Evolutionary conservation across 2,113 vertebrate genomes (phyloP), one percentile per base, ranked within the genome.

Genomic region (Dromaius novaehollandiae): DNA sequence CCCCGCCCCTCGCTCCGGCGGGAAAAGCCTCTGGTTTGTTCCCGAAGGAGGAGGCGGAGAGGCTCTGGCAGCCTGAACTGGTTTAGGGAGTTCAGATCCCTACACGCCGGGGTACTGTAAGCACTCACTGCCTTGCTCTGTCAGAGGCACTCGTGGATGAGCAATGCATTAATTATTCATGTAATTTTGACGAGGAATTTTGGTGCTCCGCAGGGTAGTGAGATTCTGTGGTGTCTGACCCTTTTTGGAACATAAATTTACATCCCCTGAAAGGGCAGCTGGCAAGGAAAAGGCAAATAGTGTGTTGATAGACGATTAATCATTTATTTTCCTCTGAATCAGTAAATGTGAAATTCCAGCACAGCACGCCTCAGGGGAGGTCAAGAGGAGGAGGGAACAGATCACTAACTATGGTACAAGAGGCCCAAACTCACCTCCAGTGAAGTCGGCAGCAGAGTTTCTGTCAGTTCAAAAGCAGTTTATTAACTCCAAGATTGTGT

Each of bases 51-150:
- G 13, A 4, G 48, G 32, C 3, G 5, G 60, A 30, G 6, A 1
- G 4, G 46, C 46, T 19, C 46, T 4, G 3, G 50, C 9, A 6
- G 36, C 8, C 4, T 1, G 17, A 18, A 25, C 3, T 6, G 18
- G 2, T 0, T 9, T 2, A 5, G 25, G 17, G 13, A 20, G 21
- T 4, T 34, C 2, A 0, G 53, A 4, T 7, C 2, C 5, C 30
- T 13, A 1, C 25, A 1, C 2, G 2, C 4, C 8, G 38, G 22
- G 30, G 48, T 61, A 6, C 7, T 6, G 20, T 4, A 2, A 7
- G 10, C 34, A 0, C 3, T 20, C 2, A 6, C 38, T 28, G 26
- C 34, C 21, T 30, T 4, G 3, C 6, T 2, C 36, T 36, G 8
- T 17, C 4, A 12, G 30, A 26, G 83, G 48, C 42, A 68, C 10